Conservation (phyloP, 2,888 invertebrate species). For the Cremastinae sp. region DNA sequence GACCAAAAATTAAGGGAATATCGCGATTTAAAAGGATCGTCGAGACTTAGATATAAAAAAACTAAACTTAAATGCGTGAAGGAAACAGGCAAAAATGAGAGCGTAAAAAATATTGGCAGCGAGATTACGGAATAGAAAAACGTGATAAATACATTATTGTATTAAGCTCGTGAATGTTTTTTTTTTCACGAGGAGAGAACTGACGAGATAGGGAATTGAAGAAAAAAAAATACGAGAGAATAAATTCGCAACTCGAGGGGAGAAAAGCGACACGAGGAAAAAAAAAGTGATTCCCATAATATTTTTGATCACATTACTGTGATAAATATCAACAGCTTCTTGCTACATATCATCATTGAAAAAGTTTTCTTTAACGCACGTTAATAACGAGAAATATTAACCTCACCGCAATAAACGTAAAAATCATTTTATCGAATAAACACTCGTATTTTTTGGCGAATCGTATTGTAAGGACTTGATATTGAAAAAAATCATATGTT, state of each 20-base stretch:
- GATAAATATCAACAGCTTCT: conserved; percentile 73
- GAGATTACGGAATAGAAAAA: conserved; percentile 59
- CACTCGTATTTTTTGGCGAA: conserved; percentile 52
- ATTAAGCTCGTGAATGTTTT: conserved; percentile 43
- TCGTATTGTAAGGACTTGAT: conserved; percentile 13
- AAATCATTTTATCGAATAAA: conserved; percentile 46
- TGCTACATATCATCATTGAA: conserved; percentile 76
- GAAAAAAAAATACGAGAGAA: conserved; percentile 12
- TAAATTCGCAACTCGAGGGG: conserved; percentile 23
- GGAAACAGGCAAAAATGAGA: background rate
- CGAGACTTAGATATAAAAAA: conserved; percentile 59
- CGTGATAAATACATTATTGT: conserved; percentile 63
- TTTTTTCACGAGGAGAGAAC: background rate
- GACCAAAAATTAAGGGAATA: conserved; percentile 78
- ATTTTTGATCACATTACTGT: conserved; percentile 75
- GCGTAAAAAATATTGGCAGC: conserved; percentile 46
- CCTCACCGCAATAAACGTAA: conserved; percentile 59
- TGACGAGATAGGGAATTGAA: background rate
- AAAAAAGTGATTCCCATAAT: conserved; percentile 68
- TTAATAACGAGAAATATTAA: conserved; percentile 44
- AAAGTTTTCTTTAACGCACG: conserved; percentile 64
- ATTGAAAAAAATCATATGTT: conserved; percentile 62
- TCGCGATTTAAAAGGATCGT: conserved; percentile 66
- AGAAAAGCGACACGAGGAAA: too few species aligned
- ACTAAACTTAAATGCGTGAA: conserved; percentile 38